Conservation (phyloP, 1,140 invertebrate species). For the Holotrichia oblita region DNA sequence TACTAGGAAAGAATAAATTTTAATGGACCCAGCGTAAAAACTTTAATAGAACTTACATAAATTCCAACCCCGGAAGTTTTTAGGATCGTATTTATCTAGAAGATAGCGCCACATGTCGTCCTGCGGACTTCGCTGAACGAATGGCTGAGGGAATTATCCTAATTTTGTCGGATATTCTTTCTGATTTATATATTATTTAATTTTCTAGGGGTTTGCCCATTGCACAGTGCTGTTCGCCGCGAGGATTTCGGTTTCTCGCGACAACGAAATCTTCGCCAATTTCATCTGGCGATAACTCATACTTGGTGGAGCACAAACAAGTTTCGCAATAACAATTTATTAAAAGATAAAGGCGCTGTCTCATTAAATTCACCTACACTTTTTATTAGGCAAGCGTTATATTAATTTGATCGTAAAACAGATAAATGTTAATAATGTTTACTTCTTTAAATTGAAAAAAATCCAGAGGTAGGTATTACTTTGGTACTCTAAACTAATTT, state of each 20-base stretch:
- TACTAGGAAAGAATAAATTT: conserved; percentile 35
- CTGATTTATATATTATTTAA: conserved; percentile 37
- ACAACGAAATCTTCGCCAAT: conserved; percentile 10
- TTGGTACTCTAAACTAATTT: too few relatives aligned
- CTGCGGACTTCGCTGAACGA: conserved; percentile 4
- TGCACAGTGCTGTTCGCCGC: background rate
- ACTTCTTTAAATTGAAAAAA: background rate
- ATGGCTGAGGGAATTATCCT: conserved; percentile 27
- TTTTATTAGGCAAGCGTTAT: background rate
- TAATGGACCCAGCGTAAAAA: conserved; percentile 28
- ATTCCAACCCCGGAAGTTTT: conserved; percentile 26
- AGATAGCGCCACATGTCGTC: conserved; percentile 39
- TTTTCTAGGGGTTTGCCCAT: background rate
- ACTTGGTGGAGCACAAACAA: conserved; percentile 18
- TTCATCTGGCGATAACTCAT: conserved; percentile 23
- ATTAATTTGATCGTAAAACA: conserved; percentile 6
- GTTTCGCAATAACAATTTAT: conserved; percentile 25
- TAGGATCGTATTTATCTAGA: conserved; percentile 31
- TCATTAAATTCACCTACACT: conserved; percentile 11
- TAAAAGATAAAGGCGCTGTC: conserved; percentile 17
- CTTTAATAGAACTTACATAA: conserved; percentile 37
- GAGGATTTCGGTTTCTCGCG: background rate
- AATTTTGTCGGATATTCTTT: conserved; percentile 37
- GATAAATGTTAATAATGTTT: background rate
- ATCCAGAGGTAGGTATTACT: background rate